These are phyloP conservation scores for Melanotaenia trifasciata DNA, from an alignment of 2,797 vertebrate species.

Conservation along the genomic window DNA sequence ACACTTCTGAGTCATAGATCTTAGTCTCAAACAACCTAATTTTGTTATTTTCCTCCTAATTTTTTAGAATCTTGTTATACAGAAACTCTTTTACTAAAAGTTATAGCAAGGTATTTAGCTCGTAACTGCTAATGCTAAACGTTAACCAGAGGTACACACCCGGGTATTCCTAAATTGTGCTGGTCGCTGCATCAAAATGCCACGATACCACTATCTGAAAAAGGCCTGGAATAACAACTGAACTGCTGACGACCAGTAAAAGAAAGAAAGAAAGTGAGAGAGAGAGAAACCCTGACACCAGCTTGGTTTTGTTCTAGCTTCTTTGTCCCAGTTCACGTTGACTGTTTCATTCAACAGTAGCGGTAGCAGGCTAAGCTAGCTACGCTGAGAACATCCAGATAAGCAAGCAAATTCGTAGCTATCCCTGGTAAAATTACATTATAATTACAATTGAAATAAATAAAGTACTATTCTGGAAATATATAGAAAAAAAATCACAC, in stretches of 20 bases:
- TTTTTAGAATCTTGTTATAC: not conserved
- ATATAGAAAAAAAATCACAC: too few relatives aligned
- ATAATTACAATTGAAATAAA: not conserved
- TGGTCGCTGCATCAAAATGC: not conserved
- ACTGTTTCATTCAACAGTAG: slow-evolving; percentile 15
- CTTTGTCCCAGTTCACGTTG: slow-evolving; percentile 62
- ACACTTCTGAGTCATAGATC: too few relatives aligned
- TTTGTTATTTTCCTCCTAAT: not conserved
- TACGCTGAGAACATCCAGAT: not conserved
- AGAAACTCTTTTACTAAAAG: not conserved
- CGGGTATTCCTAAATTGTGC: not conserved
- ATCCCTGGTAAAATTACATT: too few relatives aligned
- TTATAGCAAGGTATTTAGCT: not conserved
- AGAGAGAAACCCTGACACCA: slow-evolving; percentile 26
- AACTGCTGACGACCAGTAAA: slow-evolving; percentile 53
- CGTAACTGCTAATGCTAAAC: not conserved
- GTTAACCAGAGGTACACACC: not conserved
- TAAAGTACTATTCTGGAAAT: not conserved
- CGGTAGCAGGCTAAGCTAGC: not conserved
- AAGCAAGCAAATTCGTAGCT: not conserved
- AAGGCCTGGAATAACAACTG: slow-evolving; percentile 25
- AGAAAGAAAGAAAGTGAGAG: not conserved
- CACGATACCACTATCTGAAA: not conserved
- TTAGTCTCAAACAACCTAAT: not conserved
- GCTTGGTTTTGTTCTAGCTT: slow-evolving; percentile 58